These are phyloP conservation scores for Dioctria linearis DNA, from an alignment of 2,888 invertebrate species.

Conservation along the genomic window DNA sequence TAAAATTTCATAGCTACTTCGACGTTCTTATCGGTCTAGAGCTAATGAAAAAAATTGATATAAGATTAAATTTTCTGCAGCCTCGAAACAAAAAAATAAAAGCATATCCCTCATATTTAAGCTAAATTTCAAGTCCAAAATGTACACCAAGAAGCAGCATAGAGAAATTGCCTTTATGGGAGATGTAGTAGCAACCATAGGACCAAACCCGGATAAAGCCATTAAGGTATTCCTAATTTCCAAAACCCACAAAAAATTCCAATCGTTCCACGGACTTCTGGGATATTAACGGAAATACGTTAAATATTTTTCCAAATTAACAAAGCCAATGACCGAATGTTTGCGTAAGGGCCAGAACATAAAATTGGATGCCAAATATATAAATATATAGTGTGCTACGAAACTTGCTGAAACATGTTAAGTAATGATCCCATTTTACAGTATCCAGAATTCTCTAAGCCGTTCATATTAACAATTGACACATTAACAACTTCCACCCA, in stretches of 20 bases:
- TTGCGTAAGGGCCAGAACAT: neutral
- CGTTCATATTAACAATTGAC: too few species aligned
- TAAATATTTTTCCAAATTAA: constrained; percentile 20
- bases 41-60: neutral
- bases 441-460: too few species aligned
- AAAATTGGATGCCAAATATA: neutral
- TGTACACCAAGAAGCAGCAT: neutral
- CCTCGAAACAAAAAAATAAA: constrained; percentile 3
- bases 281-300: constrained; percentile 56
- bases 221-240: constrained; percentile 61
- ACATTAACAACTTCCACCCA: too few species aligned
- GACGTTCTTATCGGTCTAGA: constrained; percentile 20
- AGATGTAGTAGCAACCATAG: constrained; percentile 63
- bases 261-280: constrained; percentile 59
- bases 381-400: neutral
- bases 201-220: constrained; percentile 62
- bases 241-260: constrained; percentile 60
- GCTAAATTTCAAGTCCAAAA: constrained; percentile 20
- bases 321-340: constrained; percentile 5
- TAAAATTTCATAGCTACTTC: neutral
- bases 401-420: too few species aligned
- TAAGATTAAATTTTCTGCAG: neutral
- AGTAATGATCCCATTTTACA: too few species aligned
- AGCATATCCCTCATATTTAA: constrained; percentile 31
- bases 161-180: constrained; percentile 63